These are phyloP conservation scores for Strix aluco DNA, from an alignment of 2,113 vertebrate genomes.

Conservation along the genomic window DNA sequence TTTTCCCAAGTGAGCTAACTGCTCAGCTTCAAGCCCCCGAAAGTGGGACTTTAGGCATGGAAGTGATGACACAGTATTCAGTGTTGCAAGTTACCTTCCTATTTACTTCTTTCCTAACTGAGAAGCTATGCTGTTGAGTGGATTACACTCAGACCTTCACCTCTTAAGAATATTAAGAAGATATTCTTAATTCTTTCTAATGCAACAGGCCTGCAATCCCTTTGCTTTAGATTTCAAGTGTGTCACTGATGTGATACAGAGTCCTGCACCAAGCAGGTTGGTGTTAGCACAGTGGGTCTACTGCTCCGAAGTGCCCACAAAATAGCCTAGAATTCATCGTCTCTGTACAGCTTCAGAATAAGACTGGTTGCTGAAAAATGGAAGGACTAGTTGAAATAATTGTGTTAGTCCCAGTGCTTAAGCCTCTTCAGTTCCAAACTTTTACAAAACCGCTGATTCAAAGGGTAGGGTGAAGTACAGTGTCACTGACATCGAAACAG, in stretches of 20 bases:
- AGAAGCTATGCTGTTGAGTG: not conserved
- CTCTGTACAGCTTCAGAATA: not conserved
- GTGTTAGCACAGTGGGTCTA: not conserved
- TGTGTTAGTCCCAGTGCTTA: not conserved
- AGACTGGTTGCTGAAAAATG: not conserved
- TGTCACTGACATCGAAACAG: not conserved
- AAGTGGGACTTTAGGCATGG: not conserved
- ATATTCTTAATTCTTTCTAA: not conserved
- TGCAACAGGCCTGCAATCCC: not conserved
- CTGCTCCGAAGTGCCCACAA: not conserved
- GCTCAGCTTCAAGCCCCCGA: not conserved
- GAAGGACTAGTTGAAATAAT: not conserved
- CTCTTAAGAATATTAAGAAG: not conserved
- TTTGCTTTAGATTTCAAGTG: not conserved
- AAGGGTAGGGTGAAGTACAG: not conserved
- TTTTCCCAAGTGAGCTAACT: not conserved
- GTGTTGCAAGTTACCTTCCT: not conserved
- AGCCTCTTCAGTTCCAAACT: not conserved
- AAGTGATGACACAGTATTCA: not conserved
- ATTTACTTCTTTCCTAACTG: not conserved
- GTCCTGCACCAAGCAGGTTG: not conserved
- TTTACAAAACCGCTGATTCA: not conserved
- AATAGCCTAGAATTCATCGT: not conserved
- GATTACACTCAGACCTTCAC: constrained; percentile 9
- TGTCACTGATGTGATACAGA: not conserved